phyloP scores from a whole-genome alignment of 2,888 invertebrate genomes.

The Pollenia amentaria region DNA sequence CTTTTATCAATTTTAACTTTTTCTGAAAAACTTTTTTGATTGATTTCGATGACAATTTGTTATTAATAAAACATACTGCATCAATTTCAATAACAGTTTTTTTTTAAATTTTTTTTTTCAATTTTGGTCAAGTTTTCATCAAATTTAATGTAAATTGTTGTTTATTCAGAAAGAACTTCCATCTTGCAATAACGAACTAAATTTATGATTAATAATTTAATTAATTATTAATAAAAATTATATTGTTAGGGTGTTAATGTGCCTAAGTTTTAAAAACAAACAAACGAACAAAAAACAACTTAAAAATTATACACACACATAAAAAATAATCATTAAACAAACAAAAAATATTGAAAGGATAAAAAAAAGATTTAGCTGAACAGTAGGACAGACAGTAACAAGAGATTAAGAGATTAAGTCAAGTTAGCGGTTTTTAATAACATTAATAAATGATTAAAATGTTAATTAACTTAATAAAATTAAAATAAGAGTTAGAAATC shows the following conservation, averaged over 20 bases:
- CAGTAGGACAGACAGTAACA: conserved; percentile 19
- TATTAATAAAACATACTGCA: neutral
- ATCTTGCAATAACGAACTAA: neutral
- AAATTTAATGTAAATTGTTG: no score
- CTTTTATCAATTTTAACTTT: neutral
- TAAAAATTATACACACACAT: conserved; percentile 69
- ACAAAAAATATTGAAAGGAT: conserved; percentile 46
- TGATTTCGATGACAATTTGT: neutral
- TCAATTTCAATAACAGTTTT: neutral
- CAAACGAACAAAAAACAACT: conserved; percentile 49
- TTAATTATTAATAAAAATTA: conserved; percentile 56
- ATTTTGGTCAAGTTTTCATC: no score
- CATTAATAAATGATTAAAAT: conserved; percentile 3
- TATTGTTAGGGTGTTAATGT: conserved; percentile 74
- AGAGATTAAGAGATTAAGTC: conserved; percentile 22
- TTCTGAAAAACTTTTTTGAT: neutral
- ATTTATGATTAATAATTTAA: conserved; percentile 18
- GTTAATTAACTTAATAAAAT: conserved; percentile 1
- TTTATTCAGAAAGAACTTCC: no score
- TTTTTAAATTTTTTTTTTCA: neutral
- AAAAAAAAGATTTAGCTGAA: conserved; percentile 14
- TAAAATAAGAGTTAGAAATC: conserved; percentile 8
- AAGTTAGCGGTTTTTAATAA: conserved; percentile 39
- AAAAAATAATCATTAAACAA: conserved; percentile 37
- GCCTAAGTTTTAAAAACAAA: conserved; percentile 73